A percentile compares a stretch with the other conserved stretches of the same genome.
phyloP scores from a whole-genome alignment of 53 echinoderm and acorn worm genomes.

The Crossaster papposus region DNA sequence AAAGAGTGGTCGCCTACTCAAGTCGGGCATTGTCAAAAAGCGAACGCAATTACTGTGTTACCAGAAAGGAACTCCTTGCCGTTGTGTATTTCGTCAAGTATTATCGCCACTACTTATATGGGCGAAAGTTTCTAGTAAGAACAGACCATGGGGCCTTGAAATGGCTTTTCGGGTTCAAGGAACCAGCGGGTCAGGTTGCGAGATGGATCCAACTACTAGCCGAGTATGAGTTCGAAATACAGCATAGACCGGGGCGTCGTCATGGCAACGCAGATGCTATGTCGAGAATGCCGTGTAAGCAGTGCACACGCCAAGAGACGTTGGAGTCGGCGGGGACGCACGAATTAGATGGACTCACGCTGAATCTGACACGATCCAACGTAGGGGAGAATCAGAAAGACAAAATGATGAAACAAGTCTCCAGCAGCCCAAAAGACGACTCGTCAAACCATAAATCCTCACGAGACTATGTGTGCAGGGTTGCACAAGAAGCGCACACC shows the following conservation, averaged over 20 bases:
- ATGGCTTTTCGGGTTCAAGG: conserved; percentile 64
- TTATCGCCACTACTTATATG: conserved; percentile 68
- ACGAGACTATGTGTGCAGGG: not conserved
- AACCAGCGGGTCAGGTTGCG: conserved; percentile 50
- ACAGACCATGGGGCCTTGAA: too few species aligned
- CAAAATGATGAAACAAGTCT: not conserved
- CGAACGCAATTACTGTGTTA: conserved; percentile 61
- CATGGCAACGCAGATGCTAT: conserved; percentile 51
- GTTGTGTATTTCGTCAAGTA: conserved; percentile 55
- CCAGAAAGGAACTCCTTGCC: conserved; percentile 64
- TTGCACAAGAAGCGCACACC: not conserved
- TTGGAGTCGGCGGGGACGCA: not conserved
- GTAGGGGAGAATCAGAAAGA: not conserved
- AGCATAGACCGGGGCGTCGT: conserved; percentile 35
- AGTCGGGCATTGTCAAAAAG: conserved; percentile 41
- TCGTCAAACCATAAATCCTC: not conserved
- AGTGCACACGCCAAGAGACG: not conserved
- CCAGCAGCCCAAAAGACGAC: not conserved
- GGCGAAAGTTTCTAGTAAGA: conserved; percentile 54
- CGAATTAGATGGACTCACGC: not conserved
- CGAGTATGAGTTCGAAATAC: conserved; percentile 31
- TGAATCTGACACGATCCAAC: too few species aligned
- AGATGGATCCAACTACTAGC: conserved; percentile 49
- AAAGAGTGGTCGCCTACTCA: conserved; percentile 54
- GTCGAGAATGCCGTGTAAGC: conserved; percentile 36